Evolutionary conservation across 1,140 invertebrate genomes (phyloP).

Genomic region (Diachasmimorpha longicaudata): DNA sequence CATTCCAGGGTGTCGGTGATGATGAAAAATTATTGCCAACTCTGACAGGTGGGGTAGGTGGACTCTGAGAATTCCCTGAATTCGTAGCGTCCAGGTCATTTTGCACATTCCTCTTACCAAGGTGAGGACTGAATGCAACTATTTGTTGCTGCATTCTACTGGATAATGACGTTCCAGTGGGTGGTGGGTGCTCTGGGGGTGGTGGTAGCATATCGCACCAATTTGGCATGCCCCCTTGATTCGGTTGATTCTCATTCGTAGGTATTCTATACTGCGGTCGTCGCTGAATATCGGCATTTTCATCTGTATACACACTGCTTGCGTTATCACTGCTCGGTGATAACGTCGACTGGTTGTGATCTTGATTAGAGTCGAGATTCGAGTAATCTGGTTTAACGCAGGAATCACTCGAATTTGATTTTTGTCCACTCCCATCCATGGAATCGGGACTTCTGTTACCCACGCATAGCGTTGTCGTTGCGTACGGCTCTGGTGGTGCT

Average conservation of each 20-base stretch:
- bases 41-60: slow-evolving; percentile 53
- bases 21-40: slow-evolving; percentile 52
- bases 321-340: slow-evolving; percentile 60
- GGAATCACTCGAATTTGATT: slow-evolving; percentile 62
- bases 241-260: slow-evolving; percentile 40
- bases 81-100: slow-evolving; percentile 50
- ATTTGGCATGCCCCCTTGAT: slow-evolving; percentile 65
- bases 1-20: slow-evolving; percentile 53
- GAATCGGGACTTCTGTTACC: slow-evolving; percentile 61
- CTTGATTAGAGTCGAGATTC: slow-evolving; percentile 58
- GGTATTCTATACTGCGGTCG: slow-evolving; percentile 47
- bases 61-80: slow-evolving; percentile 54
- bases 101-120: slow-evolving; percentile 49
- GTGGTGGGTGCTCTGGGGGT: slow-evolving; percentile 81
- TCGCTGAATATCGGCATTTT: slow-evolving; percentile 51
- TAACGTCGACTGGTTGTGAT: slow-evolving; percentile 58
- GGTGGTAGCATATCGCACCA: slow-evolving; percentile 81
- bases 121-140: slow-evolving; percentile 53
- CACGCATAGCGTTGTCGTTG: slow-evolving; percentile 76
- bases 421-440: slow-evolving; percentile 58
- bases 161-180: slow-evolving; percentile 49
- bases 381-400: slow-evolving; percentile 64
- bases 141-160: slow-evolving; percentile 43
- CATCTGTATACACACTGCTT: slow-evolving; percentile 61
- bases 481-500: slow-evolving; percentile 79